phyloP scores from a whole-genome alignment of 2,888 invertebrate genomes.

The Dryobotodes eremita region DNA sequence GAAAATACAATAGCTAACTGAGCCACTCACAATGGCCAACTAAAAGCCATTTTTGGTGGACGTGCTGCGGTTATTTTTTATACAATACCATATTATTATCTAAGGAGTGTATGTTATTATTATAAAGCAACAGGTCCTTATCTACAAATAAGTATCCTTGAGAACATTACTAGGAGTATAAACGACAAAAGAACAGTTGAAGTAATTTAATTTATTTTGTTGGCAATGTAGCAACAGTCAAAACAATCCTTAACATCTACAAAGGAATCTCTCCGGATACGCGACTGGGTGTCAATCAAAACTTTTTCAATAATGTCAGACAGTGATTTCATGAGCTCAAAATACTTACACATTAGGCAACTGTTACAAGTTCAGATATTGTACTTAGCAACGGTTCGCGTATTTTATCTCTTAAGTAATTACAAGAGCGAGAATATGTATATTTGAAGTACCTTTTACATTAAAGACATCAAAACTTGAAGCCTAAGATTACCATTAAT shows the following conservation, averaged over 20 bases:
- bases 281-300: constrained; percentile 41
- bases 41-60: constrained; percentile 18
- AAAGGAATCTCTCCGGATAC: constrained; percentile 6
- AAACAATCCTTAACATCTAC: constrained; percentile 15
- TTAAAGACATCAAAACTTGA: constrained; percentile 55
- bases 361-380: constrained; percentile 25
- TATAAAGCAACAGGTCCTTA: background rate
- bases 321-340: constrained; percentile 30
- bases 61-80: constrained; percentile 28
- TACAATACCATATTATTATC: background rate
- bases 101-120: background rate
- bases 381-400: constrained; percentile 20
- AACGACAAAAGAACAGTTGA: background rate
- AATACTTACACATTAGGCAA: background rate
- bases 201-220: constrained; percentile 5
- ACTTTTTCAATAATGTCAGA: constrained; percentile 47
- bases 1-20: constrained; percentile 28
- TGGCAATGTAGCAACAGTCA: background rate
- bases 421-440: constrained; percentile 35
- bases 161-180: background rate
- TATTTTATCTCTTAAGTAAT: constrained; percentile 45
- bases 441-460: constrained; percentile 29
- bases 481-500: constrained; percentile 54
- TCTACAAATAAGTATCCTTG: background rate
- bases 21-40: constrained; percentile 4